A percentile compares a stretch with the other conserved stretches of the same genome.
Evolutionary conservation across 2,888 invertebrate species (phyloP).

Genomic region (Mesorhabditis belari): DNA sequence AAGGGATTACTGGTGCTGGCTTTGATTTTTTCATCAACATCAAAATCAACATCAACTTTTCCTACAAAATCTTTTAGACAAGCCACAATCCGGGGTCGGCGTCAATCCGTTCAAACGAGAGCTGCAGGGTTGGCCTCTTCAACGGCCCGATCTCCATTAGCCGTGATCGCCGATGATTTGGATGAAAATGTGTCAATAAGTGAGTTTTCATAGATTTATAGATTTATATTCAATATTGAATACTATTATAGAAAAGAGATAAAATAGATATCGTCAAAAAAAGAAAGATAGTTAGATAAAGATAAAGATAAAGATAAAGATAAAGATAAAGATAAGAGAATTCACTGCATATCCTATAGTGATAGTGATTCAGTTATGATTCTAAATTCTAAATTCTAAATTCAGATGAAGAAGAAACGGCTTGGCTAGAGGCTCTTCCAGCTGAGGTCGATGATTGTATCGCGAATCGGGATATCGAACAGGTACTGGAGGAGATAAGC

Average conservation of each 20-base stretch:
- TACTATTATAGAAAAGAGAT: constrained; percentile 4
- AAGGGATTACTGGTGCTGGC: neutral
- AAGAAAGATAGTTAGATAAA: too few species aligned
- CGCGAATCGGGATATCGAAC: constrained; percentile 44
- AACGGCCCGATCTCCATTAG: neutral
- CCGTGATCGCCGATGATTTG: neutral
- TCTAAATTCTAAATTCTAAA: too few species aligned
- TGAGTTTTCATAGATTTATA: too few species aligned
- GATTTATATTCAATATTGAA: too few species aligned
- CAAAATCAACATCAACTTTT: neutral
- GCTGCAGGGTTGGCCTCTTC: neutral
- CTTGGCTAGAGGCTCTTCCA: constrained; percentile 44
- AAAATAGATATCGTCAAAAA: neutral
- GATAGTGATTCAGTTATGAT: too few species aligned
- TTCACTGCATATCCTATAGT: too few species aligned
- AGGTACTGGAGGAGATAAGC: constrained; percentile 3
- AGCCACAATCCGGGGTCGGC: constrained; percentile 44
- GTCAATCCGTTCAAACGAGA: constrained; percentile 22
- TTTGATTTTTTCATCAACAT: neutral
- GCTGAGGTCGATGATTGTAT: constrained; percentile 48
- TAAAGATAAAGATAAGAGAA: too few species aligned
- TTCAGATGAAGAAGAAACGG: constrained; percentile 29
- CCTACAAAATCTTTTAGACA: constrained; percentile 25
- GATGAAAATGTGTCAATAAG: neutral
- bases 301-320: too few species aligned